Conservation (phyloP, 2,888 invertebrate genomes). For the Ptilodon capucinus region DNA sequence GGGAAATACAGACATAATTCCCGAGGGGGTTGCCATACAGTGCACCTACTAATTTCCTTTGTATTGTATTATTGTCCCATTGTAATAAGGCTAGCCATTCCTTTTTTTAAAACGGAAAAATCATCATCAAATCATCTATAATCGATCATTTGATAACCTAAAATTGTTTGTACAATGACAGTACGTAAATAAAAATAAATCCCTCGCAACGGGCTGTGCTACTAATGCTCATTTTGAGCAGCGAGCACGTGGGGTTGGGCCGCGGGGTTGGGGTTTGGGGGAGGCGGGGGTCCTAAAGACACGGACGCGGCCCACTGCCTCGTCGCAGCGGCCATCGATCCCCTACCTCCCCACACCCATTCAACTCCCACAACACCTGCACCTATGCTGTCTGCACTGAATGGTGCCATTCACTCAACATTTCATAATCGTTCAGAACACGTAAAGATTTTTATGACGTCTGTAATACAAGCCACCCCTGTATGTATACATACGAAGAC, state of each 20-base stretch:
- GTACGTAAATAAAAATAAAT: too few relatives aligned
- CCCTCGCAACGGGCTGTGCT: too few relatives aligned
- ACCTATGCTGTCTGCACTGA: conserved; percentile 29
- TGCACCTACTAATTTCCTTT: too few relatives aligned
- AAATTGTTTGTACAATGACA: too few relatives aligned
- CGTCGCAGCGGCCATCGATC: conserved; percentile 40
- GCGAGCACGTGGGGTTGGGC: conserved; percentile 25
- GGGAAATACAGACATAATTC: too few relatives aligned
- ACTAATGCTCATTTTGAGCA: too few relatives aligned
- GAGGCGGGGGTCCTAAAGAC: conserved; percentile 51
- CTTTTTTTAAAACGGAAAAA: too few relatives aligned
- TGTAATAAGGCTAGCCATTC: too few relatives aligned
- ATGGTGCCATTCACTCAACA: conserved; percentile 37
- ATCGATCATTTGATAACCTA: too few relatives aligned
- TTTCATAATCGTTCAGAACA: conserved; percentile 15
- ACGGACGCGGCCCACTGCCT: conserved; percentile 39
- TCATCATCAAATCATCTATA: too few relatives aligned
- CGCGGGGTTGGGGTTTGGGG: conserved; percentile 11
- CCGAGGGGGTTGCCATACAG: too few relatives aligned
- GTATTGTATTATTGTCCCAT: too few relatives aligned
- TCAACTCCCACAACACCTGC: conserved; percentile 41
- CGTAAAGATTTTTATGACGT: conserved; percentile 3
- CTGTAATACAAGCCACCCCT: neutral
- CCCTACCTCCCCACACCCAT: conserved; percentile 24
- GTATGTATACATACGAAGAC: neutral